These are phyloP conservation scores for Drosophila austrosaltans DNA, from an alignment of 2,888 invertebrate species.

Conservation along the genomic window DNA sequence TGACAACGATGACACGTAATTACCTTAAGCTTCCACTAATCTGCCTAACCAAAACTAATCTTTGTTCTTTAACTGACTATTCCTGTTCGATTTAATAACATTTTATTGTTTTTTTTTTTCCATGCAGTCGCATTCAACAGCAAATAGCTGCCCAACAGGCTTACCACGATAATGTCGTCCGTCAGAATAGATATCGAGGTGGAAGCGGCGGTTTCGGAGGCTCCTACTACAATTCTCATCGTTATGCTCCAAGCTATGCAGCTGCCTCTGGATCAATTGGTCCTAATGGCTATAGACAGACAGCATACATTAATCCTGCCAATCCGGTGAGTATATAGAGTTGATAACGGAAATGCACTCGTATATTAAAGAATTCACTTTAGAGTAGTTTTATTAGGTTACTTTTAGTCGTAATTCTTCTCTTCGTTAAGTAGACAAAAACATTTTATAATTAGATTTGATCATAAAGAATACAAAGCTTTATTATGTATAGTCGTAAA, in stretches of 20 bases:
- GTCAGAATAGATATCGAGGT: slow-evolving; percentile 56
- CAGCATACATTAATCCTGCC: slow-evolving; percentile 86
- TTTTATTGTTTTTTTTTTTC: not conserved
- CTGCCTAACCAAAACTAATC: not conserved
- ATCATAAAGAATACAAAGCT: too few relatives aligned
- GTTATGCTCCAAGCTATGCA: slow-evolving; percentile 83
- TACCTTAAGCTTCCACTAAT: slow-evolving; percentile 51
- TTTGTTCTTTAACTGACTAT: not conserved
- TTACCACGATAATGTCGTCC: slow-evolving; percentile 64
- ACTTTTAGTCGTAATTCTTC: too few relatives aligned
- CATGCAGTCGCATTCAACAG: slow-evolving; percentile 74
- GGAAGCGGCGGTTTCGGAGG: slow-evolving; percentile 29
- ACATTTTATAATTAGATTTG: too few relatives aligned
- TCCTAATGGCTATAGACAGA: slow-evolving; percentile 85
- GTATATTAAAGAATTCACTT: too few relatives aligned
- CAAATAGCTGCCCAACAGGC: slow-evolving; percentile 79
- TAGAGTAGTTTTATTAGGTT: too few relatives aligned
- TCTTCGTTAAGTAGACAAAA: too few relatives aligned
- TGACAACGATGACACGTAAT: slow-evolving; percentile 79
- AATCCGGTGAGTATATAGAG: slow-evolving; percentile 84
- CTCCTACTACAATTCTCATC: slow-evolving; percentile 57
- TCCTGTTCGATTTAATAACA: not conserved
- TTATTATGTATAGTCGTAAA: too few relatives aligned
- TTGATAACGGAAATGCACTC: not conserved
- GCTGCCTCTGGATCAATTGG: slow-evolving; percentile 85